Conservation (phyloP, 1,140 invertebrate species). For the Bombyx mori region ASM3026992v2 NC_085134.1:2665001-2665500, state of each 20-base stretch:
- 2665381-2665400: conserved; percentile 52
- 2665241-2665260: conserved; percentile 38
- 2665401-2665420: conserved; percentile 43
- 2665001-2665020: conserved; percentile 69
- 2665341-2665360: conserved; percentile 20
- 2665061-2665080: no score
- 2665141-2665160: conserved; percentile 36
- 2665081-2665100: conserved; percentile 48
- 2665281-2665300: conserved; percentile 48
- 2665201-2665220: conserved; percentile 26
- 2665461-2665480: conserved; percentile 55
- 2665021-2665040: conserved; percentile 29
- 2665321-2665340: no score
- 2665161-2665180: conserved; percentile 34
- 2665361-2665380: conserved; percentile 57
- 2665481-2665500: conserved; percentile 50
- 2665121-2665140: conserved; percentile 24
- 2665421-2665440: conserved; percentile 50
- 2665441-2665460: conserved; percentile 51
- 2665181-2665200: conserved; percentile 60
- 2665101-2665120: conserved; percentile 39
- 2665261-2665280: conserved; percentile 40
- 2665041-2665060: no score
- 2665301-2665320: conserved; percentile 9
- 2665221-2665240: conserved; percentile 33